Percentiles rank a stretch among this genome's conserved stretches.
Evolutionary conservation across 2,113 vertebrate species (phyloP).

Genomic region (human (Homo sapiens)): GRCh38 chr2:218562001-218562500

Average conservation of each 20-base stretch:
- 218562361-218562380: slow-evolving; percentile 7
- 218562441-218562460: slow-evolving; percentile 9
- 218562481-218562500: background rate
- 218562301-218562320: slow-evolving; percentile 27
- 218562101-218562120: slow-evolving; percentile 12
- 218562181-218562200: slow-evolving; percentile 3
- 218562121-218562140: slow-evolving; percentile 1
- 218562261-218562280: slow-evolving; percentile 43
- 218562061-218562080: slow-evolving; percentile 42
- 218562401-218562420: slow-evolving; percentile 36
- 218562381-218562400: slow-evolving; percentile 36
- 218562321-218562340: background rate
- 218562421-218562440: slow-evolving; percentile 4
- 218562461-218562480: background rate
- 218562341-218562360: slow-evolving; percentile 26
- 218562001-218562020: slow-evolving; percentile 41
- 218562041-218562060: background rate
- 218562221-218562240: slow-evolving; percentile 28
- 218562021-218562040: slow-evolving; percentile 3
- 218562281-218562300: slow-evolving; percentile 24
- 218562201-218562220: slow-evolving; percentile 45
- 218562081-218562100: background rate
- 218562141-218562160: slow-evolving; percentile 36
- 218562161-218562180: slow-evolving; percentile 11
- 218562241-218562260: slow-evolving; percentile 50